Conservation (phyloP, 2,797 vertebrate species). For the Arrhamphus sclerolepis region DNA sequence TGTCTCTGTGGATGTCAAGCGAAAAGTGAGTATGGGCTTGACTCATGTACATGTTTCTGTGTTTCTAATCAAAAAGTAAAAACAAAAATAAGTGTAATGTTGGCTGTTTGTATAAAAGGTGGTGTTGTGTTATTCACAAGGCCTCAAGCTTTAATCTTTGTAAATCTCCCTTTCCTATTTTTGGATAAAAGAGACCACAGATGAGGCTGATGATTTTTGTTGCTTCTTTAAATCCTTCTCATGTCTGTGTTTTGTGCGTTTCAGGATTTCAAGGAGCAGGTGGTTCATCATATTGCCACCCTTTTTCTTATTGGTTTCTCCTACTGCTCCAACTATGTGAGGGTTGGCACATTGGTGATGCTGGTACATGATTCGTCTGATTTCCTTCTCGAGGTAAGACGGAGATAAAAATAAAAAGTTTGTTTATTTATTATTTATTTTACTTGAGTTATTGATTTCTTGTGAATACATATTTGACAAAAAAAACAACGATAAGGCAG, state of each 20-base stretch:
- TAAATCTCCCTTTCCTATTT: too few relatives aligned
- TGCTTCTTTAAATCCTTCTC: neutral
- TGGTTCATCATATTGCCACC: conserved; percentile 86
- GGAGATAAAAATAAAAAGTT: too few relatives aligned
- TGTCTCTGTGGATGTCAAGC: conserved; percentile 89
- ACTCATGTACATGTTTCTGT: neutral
- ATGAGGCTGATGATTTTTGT: neutral
- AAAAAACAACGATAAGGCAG: neutral
- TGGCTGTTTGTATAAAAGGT: too few relatives aligned
- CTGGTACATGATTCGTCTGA: conserved; percentile 87
- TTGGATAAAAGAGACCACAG: neutral
- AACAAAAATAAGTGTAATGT: too few relatives aligned
- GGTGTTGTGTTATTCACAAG: too few relatives aligned
- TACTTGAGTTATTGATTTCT: too few relatives aligned
- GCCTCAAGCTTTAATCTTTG: too few relatives aligned
- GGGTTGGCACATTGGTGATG: conserved; percentile 86
- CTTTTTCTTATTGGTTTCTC: conserved; percentile 87
- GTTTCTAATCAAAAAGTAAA: too few relatives aligned
- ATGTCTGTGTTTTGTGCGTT: conserved; percentile 39
- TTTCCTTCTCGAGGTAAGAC: conserved; percentile 86
- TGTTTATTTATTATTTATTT: too few relatives aligned
- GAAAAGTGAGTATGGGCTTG: conserved; percentile 85
- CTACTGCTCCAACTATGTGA: conserved; percentile 85
- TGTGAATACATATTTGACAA: neutral
- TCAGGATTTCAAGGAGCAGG: conserved; percentile 91